Evolutionary conservation across 1,140 invertebrate genomes (phyloP).

Genomic region (Spodoptera litura): DNA sequence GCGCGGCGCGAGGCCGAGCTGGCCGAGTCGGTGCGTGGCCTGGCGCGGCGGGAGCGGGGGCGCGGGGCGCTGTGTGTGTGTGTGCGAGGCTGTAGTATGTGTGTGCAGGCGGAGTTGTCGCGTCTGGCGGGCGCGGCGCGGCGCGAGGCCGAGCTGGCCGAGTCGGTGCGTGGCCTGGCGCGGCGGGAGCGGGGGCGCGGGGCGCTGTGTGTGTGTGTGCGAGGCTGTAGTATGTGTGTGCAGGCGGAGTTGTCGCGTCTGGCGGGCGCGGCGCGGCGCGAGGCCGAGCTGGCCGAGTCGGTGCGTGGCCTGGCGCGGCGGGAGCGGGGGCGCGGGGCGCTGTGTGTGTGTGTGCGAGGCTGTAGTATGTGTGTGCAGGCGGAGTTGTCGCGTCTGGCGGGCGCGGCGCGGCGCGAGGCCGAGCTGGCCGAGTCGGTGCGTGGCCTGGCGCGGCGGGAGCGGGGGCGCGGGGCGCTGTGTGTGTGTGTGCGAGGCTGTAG

Average conservation of each 20-base stretch:
- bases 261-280: constrained; percentile 86
- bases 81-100: too few relatives aligned
- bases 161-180: constrained; percentile 83
- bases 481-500: too few relatives aligned
- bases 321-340: neutral
- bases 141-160: constrained; percentile 87
- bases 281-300: constrained; percentile 87
- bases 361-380: too few relatives aligned
- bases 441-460: too few relatives aligned
- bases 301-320: too few relatives aligned
- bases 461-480: too few relatives aligned
- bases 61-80: too few relatives aligned
- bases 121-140: constrained; percentile 85
- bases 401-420: constrained; percentile 90
- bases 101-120: constrained; percentile 68
- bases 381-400: constrained; percentile 28
- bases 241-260: too few relatives aligned
- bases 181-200: constrained; percentile 78
- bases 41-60: constrained; percentile 84
- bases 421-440: constrained; percentile 75
- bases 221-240: too few relatives aligned
- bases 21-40: constrained; percentile 81
- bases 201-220: too few relatives aligned
- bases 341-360: too few relatives aligned
- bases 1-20: constrained; percentile 89